A percentile compares a stretch with the other conserved stretches of the same genome.
These are phyloP conservation scores for Capreolus pygargus DNA, from an alignment of 2,113 vertebrate species.

Conservation along the genomic window DNA sequence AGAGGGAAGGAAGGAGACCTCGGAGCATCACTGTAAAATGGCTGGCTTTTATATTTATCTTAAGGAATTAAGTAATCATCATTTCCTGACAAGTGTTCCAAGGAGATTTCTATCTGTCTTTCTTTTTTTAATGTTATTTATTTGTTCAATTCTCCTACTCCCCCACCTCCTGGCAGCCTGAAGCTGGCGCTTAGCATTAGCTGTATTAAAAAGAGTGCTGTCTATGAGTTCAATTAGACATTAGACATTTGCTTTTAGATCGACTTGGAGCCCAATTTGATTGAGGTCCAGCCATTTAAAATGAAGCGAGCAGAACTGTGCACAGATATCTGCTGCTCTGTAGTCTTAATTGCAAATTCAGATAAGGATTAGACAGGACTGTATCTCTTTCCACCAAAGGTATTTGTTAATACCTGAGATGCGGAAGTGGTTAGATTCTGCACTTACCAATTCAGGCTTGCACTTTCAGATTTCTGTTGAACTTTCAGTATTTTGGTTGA, in stretches of 20 bases:
- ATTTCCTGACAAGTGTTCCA: conserved; percentile 69
- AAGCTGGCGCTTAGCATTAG: conserved; percentile 68
- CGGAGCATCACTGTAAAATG: conserved; percentile 71
- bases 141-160: conserved; percentile 49
- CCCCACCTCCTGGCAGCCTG: conserved; percentile 45
- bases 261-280: conserved; percentile 85
- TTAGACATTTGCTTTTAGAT: conserved; percentile 82
- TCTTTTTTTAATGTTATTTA: accelerated
- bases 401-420: conserved; percentile 85
- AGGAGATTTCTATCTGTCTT: neutral
- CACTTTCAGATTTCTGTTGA: conserved; percentile 79
- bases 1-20: neutral
- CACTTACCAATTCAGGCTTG: conserved; percentile 83
- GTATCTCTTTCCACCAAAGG: conserved; percentile 84
- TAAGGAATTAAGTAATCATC: conserved; percentile 63
- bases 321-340: conserved; percentile 82
- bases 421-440: conserved; percentile 79
- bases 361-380: conserved; percentile 86
- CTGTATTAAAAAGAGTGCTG: conserved; percentile 77
- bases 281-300: conserved; percentile 82
- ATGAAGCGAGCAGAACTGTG: conserved; percentile 79
- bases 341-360: conserved; percentile 88
- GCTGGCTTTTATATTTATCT: conserved; percentile 65
- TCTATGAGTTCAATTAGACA: conserved; percentile 83
- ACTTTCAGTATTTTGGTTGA: conserved; percentile 72